Percentiles rank a stretch among this genome's conserved stretches.
Evolutionary conservation across 1,140 invertebrate genomes (phyloP).

Genomic region (Pseudomyrmex flavicornis): DNA sequence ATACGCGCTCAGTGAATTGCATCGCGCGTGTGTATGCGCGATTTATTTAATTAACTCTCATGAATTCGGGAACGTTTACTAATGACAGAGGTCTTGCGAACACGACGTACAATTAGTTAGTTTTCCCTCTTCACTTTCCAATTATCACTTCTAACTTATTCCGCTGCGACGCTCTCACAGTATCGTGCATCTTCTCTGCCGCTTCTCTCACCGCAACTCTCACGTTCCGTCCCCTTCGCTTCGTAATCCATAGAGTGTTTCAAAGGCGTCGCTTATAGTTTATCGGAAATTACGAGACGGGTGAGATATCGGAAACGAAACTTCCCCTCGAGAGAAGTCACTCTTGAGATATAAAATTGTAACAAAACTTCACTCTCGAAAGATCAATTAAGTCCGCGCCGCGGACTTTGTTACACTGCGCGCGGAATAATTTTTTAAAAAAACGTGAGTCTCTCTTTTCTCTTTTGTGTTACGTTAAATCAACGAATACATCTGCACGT

Average conservation of each 20-base stretch:
- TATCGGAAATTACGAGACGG: neutral
- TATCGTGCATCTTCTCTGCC: conserved; percentile 53
- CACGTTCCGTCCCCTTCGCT: conserved; percentile 21
- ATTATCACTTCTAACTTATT: conserved; percentile 56
- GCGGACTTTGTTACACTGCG: no score
- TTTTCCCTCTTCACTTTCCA: conserved; percentile 59
- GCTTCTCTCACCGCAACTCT: conserved; percentile 16
- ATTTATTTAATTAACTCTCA: conserved; percentile 37
- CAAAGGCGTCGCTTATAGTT: neutral
- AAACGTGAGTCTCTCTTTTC: no score
- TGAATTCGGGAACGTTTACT: conserved; percentile 31
- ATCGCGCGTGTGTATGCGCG: neutral
- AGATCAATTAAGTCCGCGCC: no score
- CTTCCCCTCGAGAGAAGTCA: no score
- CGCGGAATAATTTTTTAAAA: no score
- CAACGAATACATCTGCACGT: no score
- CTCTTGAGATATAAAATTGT: no score
- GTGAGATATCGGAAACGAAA: no score
- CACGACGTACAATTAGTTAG: conserved; percentile 56
- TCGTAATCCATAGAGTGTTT: conserved; percentile 39
- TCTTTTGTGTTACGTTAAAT: no score
- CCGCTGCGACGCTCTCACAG: conserved; percentile 33
- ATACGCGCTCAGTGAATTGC: no score
- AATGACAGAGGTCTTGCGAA: conserved; percentile 43
- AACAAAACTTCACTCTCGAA: no score